Evolutionary conservation across 1,140 invertebrate genomes (phyloP).

Genomic region (Bombus polaris): DNA sequence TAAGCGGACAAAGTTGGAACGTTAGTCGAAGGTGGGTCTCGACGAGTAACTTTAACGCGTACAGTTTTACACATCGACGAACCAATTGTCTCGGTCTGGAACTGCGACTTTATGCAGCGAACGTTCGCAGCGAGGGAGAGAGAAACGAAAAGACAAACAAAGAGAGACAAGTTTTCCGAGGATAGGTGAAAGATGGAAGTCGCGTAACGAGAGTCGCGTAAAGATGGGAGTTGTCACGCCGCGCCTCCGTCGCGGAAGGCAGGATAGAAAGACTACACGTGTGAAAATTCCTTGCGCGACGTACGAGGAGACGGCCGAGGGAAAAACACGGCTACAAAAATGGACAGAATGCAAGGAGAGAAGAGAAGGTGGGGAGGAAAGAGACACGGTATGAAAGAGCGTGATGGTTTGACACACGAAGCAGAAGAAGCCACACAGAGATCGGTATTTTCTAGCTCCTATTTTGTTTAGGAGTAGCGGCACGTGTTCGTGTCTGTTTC

Average conservation of each 20-base stretch:
- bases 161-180: neutral
- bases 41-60: no score
- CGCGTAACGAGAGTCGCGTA: slow-evolving; percentile 4
- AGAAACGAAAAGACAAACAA: neutral
- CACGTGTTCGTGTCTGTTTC: slow-evolving; percentile 46
- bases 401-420: slow-evolving; percentile 42
- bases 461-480: slow-evolving; percentile 28
- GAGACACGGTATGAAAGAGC: neutral
- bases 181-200: neutral
- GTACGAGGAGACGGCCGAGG: neutral
- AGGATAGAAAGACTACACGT: slow-evolving; percentile 64
- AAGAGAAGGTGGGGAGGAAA: neutral
- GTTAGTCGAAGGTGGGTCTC: no score
- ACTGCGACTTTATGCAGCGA: neutral
- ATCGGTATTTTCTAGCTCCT: slow-evolving; percentile 40
- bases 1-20: no score
- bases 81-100: neutral
- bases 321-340: neutral
- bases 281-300: slow-evolving; percentile 72
- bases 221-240: slow-evolving; percentile 65
- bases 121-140: neutral
- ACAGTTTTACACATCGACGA: neutral
- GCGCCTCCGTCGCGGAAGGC: slow-evolving; percentile 77
- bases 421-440: slow-evolving; percentile 56
- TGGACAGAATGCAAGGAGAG: neutral